Conservation (phyloP, 2,888 invertebrate species). For the Colostygia pectinataria region DNA sequence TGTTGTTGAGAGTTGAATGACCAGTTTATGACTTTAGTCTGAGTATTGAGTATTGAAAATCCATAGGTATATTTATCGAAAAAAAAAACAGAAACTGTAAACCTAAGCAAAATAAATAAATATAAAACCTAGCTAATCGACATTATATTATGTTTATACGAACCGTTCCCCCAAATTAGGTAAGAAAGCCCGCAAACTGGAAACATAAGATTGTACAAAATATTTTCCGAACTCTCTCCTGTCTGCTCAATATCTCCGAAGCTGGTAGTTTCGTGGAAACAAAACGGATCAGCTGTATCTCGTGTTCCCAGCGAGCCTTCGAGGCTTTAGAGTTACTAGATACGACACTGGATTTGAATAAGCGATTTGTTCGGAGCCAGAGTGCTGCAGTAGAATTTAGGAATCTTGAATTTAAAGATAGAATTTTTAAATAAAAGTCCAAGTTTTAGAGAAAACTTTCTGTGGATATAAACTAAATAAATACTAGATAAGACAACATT, state of each 20-base stretch:
- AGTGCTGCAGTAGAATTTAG: conserved; percentile 25
- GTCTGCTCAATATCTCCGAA: conserved; percentile 37
- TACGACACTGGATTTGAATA: conserved; percentile 40
- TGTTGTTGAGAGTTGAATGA: no score
- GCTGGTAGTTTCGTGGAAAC: conserved; percentile 51
- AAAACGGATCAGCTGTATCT: conserved; percentile 70
- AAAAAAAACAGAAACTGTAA: no score
- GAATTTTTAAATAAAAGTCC: conserved; percentile 17
- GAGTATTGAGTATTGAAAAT: no score
- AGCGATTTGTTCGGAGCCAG: conserved; percentile 34
- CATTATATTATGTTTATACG: background rate
- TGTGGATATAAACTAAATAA: background rate
- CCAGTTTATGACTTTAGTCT: no score
- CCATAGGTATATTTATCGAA: no score
- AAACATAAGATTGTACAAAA: conserved; percentile 28
- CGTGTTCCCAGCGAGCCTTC: conserved; percentile 44
- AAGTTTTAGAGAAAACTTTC: background rate
- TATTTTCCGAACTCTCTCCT: conserved; percentile 36
- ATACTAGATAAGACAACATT: background rate
- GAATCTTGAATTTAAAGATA: conserved; percentile 25
- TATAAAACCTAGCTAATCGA: background rate
- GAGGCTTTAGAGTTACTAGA: conserved; percentile 48
- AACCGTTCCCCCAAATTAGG: conserved; percentile 6
- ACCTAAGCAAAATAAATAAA: no score
- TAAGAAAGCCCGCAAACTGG: conserved; percentile 17